Percentiles rank a stretch among this genome's conserved stretches.
phyloP scores from a whole-genome alignment of 2,888 invertebrate species.

The Stenoptilia bipunctidactyla region DNA sequence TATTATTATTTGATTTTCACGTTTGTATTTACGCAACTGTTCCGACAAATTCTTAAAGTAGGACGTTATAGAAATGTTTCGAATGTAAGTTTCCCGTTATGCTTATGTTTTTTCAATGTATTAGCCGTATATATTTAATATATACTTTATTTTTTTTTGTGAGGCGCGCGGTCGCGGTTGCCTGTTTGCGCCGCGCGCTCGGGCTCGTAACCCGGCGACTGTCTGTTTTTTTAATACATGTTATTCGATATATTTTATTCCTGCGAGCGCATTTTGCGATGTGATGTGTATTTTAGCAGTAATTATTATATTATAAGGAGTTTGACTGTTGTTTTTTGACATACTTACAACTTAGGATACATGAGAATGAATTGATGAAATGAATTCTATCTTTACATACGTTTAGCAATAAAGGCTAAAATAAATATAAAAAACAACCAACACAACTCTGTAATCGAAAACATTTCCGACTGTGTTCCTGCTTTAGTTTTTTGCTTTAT shows the following conservation, averaged over 20 bases:
- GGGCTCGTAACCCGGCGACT: slow-evolving; percentile 49
- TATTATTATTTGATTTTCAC: slow-evolving; percentile 64
- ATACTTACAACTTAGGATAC: slow-evolving; percentile 69
- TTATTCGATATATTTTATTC: slow-evolving; percentile 83
- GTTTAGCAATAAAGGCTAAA: slow-evolving; percentile 61
- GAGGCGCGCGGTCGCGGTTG: slow-evolving; percentile 63
- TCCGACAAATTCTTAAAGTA: slow-evolving; percentile 71
- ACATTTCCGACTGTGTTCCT: slow-evolving; percentile 70
- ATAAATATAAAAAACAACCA: slow-evolving; percentile 26
- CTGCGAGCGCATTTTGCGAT: slow-evolving; percentile 85
- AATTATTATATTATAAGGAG: slow-evolving; percentile 72
- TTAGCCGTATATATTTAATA: slow-evolving; percentile 64
- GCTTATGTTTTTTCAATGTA: slow-evolving; percentile 64
- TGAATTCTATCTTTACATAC: slow-evolving; percentile 43
- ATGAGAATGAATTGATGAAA: slow-evolving; percentile 52
- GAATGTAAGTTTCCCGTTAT: slow-evolving; percentile 71
- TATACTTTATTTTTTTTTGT: slow-evolving; percentile 47
- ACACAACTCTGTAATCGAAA: slow-evolving; percentile 55
- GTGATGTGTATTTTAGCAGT: slow-evolving; percentile 74
- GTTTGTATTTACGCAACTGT: slow-evolving; percentile 66
- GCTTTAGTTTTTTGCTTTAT: slow-evolving; percentile 71
- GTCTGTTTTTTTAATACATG: slow-evolving; percentile 72
- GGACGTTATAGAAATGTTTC: slow-evolving; percentile 71
- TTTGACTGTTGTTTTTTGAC: slow-evolving; percentile 72
- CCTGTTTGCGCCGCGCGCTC: slow-evolving; percentile 62